Base-by-base conservation (phyloP, 2,888 invertebrate species). In the Protophormia terraenovae region DNA sequence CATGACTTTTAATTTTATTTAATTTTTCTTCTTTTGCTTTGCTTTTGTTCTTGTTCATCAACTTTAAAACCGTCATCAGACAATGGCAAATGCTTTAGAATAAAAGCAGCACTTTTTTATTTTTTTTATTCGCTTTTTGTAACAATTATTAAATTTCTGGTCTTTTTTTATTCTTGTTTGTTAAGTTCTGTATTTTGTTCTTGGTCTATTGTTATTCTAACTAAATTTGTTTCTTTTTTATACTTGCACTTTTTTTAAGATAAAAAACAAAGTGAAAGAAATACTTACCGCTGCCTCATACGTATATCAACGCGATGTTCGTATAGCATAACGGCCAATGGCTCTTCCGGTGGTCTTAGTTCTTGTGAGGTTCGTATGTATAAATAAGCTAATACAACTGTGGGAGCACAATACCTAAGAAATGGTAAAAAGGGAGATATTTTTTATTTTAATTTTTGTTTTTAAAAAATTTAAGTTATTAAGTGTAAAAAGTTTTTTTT, bases 281-380 rank as follows among this genome's bases (percentile, higher is more conserved):
- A 67, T 14, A 86, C 89, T 89, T 76, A 93, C 93, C 93, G 90
- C 85, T 92, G 93, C 8, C 91, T 89, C 88, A 90, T 91, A 24
- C 92, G 89, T 19, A 92, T 76, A 84, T 93, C 93, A 5, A 91
- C 90, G 24, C 94, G 91, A 64, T 94, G 93, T 87, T 94, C 94
- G 88, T 93, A 94, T 92, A 94, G 93, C 90, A 94, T 94, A 12
- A 94, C 93, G 2, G 94, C 93, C 67, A 94, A 90, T 7, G 94
- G 93, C 16, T 93, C 94, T 81, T 94, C 94, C 22, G 93, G 94
- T 5, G 93, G 92, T 58, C 94, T 93, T 41, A 96, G 89, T 89
- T 95, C 95, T 53, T 94, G 93, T 0, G 95, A 95, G 64, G 95
- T 94, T 88, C 95, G 93, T 60, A 95, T 94, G 89, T 95, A 95